Percentiles rank a stretch among this genome's conserved stretches.
Conservation (phyloP, 2,797 vertebrate species). For the Hoplostethus mediterraneus region DNA sequence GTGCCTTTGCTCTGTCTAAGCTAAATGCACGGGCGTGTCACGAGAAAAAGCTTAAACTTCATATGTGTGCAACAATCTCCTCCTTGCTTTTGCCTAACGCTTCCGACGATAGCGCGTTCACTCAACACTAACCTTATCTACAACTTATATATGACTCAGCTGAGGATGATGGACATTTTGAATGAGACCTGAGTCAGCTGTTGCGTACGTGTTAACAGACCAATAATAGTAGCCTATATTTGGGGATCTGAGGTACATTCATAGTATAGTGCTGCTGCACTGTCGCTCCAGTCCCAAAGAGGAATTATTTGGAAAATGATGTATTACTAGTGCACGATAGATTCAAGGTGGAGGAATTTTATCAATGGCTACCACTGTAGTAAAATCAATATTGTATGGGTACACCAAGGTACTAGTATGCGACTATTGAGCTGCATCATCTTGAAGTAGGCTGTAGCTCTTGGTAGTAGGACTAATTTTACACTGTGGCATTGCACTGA, state of each 20-base stretch:
- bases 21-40: constrained; percentile 40
- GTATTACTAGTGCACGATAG: constrained; percentile 35
- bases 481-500: constrained; percentile 84
- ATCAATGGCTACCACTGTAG: constrained; percentile 49
- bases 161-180: constrained; percentile 36
- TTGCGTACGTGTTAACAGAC: constrained; percentile 43
- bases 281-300: constrained; percentile 68
- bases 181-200: constrained; percentile 53
- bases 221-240: constrained; percentile 33
- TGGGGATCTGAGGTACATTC: constrained; percentile 51
- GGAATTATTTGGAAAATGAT: constrained; percentile 40
- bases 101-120: constrained; percentile 23
- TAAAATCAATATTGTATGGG: constrained; percentile 45
- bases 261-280: constrained; percentile 50
- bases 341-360: constrained; percentile 27
- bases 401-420: constrained; percentile 65
- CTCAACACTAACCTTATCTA: constrained; percentile 30
- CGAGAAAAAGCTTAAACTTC: constrained; percentile 31
- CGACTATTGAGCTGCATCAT: constrained; percentile 50
- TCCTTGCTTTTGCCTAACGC: constrained; percentile 21
- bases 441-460: constrained; percentile 52
- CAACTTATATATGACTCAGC: constrained; percentile 40
- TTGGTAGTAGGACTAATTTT: constrained; percentile 62
- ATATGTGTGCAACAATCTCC: constrained; percentile 18
- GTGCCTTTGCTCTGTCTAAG: constrained; percentile 44